Percentiles rank a stretch among this genome's conserved stretches.
Evolutionary conservation across 1,140 invertebrate genomes (phyloP).

Genomic region (Babylonia areolata): DNA sequence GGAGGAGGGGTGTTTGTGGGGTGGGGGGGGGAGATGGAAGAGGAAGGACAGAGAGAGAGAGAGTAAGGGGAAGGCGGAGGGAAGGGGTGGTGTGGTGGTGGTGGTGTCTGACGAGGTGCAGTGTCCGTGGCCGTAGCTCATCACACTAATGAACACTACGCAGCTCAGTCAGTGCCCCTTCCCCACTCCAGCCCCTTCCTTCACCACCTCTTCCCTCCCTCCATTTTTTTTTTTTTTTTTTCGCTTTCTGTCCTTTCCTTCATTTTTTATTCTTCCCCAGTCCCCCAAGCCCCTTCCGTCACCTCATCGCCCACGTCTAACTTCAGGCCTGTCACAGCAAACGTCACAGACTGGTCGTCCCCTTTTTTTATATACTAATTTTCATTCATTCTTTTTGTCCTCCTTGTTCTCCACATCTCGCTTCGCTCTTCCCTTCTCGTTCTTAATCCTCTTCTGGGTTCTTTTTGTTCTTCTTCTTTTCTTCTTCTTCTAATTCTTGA

Average conservation of each 20-base stretch:
- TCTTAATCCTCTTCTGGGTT: background rate
- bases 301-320: background rate
- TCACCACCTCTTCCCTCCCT: background rate
- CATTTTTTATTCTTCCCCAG: no score
- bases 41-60: background rate
- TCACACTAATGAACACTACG: slow-evolving; percentile 3
- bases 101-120: background rate
- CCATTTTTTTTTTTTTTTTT: background rate
- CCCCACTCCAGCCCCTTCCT: background rate
- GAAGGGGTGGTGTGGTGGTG: background rate
- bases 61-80: background rate
- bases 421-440: background rate
- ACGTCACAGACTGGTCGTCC: background rate
- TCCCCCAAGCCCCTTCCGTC: no score
- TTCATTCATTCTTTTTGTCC: background rate
- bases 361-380: no score
- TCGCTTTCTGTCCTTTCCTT: no score
- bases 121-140: background rate
- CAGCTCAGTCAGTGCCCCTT: background rate
- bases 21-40: background rate
- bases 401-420: background rate
- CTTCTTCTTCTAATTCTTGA: background rate
- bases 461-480: background rate
- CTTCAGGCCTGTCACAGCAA: background rate
- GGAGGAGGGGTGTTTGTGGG: no score